phyloP scores from a whole-genome alignment of 2,888 invertebrate genomes.

The Drosophila mettleri region DNA sequence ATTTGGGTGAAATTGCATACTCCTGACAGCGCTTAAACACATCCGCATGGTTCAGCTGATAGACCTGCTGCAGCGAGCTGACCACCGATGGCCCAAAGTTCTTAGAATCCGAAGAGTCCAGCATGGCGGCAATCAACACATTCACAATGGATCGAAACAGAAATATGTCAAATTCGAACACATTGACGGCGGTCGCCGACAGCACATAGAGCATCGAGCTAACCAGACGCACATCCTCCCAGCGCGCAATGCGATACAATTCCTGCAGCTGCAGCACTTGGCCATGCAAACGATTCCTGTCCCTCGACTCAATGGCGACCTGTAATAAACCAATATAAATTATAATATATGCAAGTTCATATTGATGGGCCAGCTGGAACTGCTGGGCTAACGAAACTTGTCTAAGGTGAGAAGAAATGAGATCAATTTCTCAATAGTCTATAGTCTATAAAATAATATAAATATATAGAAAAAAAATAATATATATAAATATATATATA shows the following conservation, averaged over 20 bases:
- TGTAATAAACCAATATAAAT: too few species aligned
- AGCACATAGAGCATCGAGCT: slow-evolving; percentile 20
- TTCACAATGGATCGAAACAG: slow-evolving; percentile 51
- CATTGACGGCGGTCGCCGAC: background rate
- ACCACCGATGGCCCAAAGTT: background rate
- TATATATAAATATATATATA: too few species aligned
- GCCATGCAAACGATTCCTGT: slow-evolving; percentile 75
- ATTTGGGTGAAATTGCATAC: slow-evolving; percentile 74
- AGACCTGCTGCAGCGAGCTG: background rate
- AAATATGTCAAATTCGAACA: slow-evolving; percentile 37
- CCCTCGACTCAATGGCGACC: slow-evolving; percentile 9
- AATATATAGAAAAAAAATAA: too few species aligned
- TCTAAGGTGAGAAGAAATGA: too few species aligned
- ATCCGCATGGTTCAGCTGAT: slow-evolving; percentile 8
- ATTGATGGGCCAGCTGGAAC: too few species aligned
- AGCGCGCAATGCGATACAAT: slow-evolving; percentile 26
- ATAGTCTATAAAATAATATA: too few species aligned
- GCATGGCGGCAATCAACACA: slow-evolving; percentile 31
- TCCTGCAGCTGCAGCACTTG: slow-evolving; percentile 64
- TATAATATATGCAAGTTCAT: too few species aligned
- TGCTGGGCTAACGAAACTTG: too few species aligned
- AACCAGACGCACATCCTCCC: slow-evolving; percentile 6
- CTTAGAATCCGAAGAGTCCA: slow-evolving; percentile 7
- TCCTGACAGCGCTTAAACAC: slow-evolving; percentile 44
- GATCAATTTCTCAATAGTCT: too few species aligned